Evolutionary conservation across 2,797 vertebrate species (phyloP).

Genomic region (Crocodylus rhombifer): DNA sequence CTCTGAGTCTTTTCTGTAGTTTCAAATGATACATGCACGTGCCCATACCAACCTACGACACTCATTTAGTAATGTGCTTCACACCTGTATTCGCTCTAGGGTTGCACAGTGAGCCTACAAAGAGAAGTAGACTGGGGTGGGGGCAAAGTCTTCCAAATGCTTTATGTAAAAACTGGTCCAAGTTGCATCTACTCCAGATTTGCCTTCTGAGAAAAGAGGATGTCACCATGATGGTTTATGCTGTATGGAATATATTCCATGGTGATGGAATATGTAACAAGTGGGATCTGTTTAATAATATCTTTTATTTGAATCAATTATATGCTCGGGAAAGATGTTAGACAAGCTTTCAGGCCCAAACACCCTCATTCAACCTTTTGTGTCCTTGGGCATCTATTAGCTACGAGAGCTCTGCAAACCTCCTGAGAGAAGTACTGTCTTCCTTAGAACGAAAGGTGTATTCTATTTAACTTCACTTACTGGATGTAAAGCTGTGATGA

Average conservation of each 20-base stretch:
- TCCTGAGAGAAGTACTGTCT: not conserved
- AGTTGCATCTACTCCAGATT: too few species aligned
- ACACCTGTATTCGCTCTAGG: not conserved
- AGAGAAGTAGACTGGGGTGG: not conserved
- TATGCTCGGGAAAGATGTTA: too few species aligned
- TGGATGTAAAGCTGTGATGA: not conserved
- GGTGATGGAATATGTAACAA: too few species aligned
- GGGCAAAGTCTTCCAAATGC: not conserved
- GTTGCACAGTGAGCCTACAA: not conserved
- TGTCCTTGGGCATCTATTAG: not conserved
- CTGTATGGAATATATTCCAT: too few species aligned
- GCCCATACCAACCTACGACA: not conserved
- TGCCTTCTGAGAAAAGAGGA: not conserved
- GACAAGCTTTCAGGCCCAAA: too few species aligned
- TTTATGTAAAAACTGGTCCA: not conserved
- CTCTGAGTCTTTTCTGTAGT: not conserved
- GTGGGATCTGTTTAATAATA: too few species aligned
- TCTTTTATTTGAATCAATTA: too few species aligned
- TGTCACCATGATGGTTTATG: too few species aligned
- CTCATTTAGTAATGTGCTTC: not conserved
- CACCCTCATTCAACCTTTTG: too few species aligned
- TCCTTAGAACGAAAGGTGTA: not conserved
- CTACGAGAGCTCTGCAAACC: not conserved
- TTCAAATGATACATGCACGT: not conserved
- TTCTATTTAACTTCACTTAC: not conserved